Conservation (phyloP, 2,113 vertebrate species). For the Zosterops japonicus region DNA sequence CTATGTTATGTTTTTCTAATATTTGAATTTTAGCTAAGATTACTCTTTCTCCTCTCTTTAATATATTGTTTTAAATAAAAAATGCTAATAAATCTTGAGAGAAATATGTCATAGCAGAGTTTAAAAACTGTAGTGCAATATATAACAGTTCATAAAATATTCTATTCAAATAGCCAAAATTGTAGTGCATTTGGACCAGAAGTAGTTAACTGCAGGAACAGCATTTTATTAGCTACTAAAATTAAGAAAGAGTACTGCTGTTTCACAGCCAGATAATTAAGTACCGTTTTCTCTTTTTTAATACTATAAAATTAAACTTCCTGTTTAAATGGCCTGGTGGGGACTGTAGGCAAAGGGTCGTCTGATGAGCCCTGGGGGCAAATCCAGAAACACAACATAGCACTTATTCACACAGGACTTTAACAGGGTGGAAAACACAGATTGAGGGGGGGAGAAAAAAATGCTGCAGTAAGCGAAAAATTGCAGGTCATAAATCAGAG, state of each 20-base stretch:
- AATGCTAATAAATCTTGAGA: slow-evolving; percentile 82
- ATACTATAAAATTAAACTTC: slow-evolving; percentile 88
- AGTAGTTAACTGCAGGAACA: slow-evolving; percentile 79
- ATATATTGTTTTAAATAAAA: slow-evolving; percentile 87
- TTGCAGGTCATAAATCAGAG: slow-evolving; percentile 81
- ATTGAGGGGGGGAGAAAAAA: slow-evolving; percentile 59
- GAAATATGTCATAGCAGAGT: slow-evolving; percentile 80
- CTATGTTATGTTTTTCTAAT: slow-evolving; percentile 71
- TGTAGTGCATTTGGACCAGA: slow-evolving; percentile 75
- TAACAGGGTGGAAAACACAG: slow-evolving; percentile 67
- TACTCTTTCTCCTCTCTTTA: slow-evolving; percentile 78
- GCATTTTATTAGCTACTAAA: slow-evolving; percentile 84
- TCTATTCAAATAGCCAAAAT: slow-evolving; percentile 72
- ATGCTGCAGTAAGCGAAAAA: slow-evolving; percentile 78
- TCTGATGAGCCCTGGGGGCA: slow-evolving; percentile 74
- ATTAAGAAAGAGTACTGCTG: slow-evolving; percentile 83
- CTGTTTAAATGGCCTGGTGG: slow-evolving; percentile 81
- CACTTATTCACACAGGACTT: slow-evolving; percentile 77
- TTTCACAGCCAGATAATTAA: slow-evolving; percentile 86
- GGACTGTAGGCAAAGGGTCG: slow-evolving; percentile 72
- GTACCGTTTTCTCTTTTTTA: slow-evolving; percentile 82
- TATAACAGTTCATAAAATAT: slow-evolving; percentile 86
- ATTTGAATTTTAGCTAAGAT: slow-evolving; percentile 77
- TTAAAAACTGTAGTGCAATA: slow-evolving; percentile 81
- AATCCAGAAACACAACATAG: slow-evolving; percentile 72